phyloP scores from a whole-genome alignment of 2,888 invertebrate species.

The Merodon equestris region DNA sequence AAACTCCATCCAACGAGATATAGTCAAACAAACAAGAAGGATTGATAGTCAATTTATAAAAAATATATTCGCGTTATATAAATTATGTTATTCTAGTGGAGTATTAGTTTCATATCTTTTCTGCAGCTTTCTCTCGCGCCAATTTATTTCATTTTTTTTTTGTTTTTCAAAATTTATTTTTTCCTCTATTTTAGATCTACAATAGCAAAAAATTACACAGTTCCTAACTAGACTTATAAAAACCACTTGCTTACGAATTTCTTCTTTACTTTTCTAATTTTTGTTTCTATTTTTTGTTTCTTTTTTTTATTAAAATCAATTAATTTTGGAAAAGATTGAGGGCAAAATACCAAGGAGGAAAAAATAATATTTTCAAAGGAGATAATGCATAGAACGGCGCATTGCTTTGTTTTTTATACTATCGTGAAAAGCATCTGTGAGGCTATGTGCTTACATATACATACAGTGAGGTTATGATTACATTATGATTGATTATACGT shows the following conservation, averaged over 20 bases:
- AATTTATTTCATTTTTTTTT: slow-evolving; percentile 4
- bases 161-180: not conserved
- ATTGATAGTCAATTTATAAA: slow-evolving; percentile 44
- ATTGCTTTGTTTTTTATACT: slow-evolving; percentile 6
- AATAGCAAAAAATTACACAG: slow-evolving; percentile 57
- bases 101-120: slow-evolving; percentile 44
- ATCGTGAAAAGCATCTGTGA: slow-evolving; percentile 57
- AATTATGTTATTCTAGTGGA: slow-evolving; percentile 60
- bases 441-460: slow-evolving; percentile 26
- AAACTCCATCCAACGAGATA: not conserved
- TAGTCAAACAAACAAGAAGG: not conserved
- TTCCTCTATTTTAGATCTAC: slow-evolving; percentile 30
- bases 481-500: not conserved
- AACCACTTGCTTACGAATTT: slow-evolving; percentile 46
- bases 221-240: slow-evolving; percentile 66
- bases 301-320: slow-evolving; percentile 36
- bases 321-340: no score
- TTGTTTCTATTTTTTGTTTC: slow-evolving; percentile 37
- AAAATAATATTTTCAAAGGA: slow-evolving; percentile 15
- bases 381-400: not conserved
- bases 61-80: slow-evolving; percentile 29
- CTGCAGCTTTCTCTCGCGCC: slow-evolving; percentile 21
- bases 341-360: not conserved
- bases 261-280: no score
- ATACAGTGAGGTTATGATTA: slow-evolving; percentile 5